Conservation (phyloP, 2,113 vertebrate genomes). For the Willisornis vidua region DNA sequence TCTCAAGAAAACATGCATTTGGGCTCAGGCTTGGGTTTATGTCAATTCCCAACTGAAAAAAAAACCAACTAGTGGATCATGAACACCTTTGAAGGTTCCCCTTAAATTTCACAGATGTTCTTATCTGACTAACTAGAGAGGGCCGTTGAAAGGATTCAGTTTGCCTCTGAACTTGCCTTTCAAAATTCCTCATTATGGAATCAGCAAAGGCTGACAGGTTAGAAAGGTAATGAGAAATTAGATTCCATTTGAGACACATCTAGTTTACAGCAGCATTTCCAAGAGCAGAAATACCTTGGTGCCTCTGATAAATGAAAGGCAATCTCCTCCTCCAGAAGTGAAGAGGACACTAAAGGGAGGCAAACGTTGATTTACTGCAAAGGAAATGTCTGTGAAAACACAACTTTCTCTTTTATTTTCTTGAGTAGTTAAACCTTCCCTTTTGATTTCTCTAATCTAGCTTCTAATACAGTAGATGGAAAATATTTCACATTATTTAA, state of each 20-base stretch:
- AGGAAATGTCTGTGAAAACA: constrained; percentile 43
- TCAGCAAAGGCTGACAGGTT: background rate
- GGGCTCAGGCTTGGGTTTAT: background rate
- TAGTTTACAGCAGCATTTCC: background rate
- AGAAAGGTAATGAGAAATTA: constrained; percentile 1
- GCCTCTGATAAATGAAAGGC: background rate
- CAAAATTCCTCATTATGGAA: background rate
- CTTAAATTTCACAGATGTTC: background rate
- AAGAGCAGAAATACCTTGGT: background rate
- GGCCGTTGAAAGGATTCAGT: background rate
- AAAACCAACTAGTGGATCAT: background rate
- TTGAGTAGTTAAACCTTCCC: background rate
- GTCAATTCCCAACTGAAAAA: background rate
- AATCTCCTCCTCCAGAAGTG: background rate
- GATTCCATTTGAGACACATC: background rate
- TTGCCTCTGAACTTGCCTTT: background rate
- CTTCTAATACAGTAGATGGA: constrained; percentile 25
- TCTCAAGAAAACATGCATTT: background rate
- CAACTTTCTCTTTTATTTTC: constrained; percentile 20
- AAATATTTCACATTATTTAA: constrained; percentile 27
- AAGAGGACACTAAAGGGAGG: constrained; percentile 1
- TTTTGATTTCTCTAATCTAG: constrained; percentile 39
- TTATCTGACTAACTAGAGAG: background rate
- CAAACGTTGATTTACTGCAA: background rate
- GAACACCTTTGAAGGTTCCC: background rate